Evolutionary conservation across 2,888 invertebrate species (phyloP), one percentile per base, ranked within the genome.

Genomic region (Pheosia gnoma): DNA sequence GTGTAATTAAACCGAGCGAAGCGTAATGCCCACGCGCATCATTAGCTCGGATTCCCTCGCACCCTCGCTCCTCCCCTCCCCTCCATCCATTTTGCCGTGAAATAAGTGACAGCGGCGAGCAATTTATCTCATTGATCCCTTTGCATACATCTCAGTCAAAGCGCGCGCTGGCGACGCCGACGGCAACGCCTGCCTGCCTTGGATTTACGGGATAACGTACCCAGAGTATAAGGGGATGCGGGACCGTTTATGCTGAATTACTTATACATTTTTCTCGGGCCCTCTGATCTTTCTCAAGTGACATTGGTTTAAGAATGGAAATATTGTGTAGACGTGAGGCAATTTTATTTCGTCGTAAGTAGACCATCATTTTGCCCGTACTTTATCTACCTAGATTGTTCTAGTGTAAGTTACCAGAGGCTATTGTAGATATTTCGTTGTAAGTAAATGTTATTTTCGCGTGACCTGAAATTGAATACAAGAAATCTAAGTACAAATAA

Each of bases 91-190:
- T 83, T 82, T 73, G 75, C 80, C 80, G 83, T 83, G 80, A 86
- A 87, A 87, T 86, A 88, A 89, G 87, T 87, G 89, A 87, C 86
- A 87, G 84, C 79, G 84, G 80, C 78, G 81, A 82, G 85, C 86
- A 85, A 91, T 91, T 86, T 87, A 87, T 91, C 89, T 89, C 85
- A 89, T 89, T 90, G 89, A 90, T 90, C 90, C 89, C 86, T 88
- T 85, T 88, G 89, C 89, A 90, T 91, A 89, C 86, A 84, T 90
- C 89, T 90, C 88, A 88, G 90, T 91, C 89, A 88, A 78, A 85
- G 86, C 83, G 81, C 79, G 79, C 81, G 79, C 77, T 77, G 75
- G 74, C 74, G 74, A 74, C 70, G 69, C 69, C 61, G 62, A 56
- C 62, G 63, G 68, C 66, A 70, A 61, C 61, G 75, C 78, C 74